phyloP scores from a whole-genome alignment of 1,140 invertebrate genomes.

The Panagrolaimus sp. region DNA sequence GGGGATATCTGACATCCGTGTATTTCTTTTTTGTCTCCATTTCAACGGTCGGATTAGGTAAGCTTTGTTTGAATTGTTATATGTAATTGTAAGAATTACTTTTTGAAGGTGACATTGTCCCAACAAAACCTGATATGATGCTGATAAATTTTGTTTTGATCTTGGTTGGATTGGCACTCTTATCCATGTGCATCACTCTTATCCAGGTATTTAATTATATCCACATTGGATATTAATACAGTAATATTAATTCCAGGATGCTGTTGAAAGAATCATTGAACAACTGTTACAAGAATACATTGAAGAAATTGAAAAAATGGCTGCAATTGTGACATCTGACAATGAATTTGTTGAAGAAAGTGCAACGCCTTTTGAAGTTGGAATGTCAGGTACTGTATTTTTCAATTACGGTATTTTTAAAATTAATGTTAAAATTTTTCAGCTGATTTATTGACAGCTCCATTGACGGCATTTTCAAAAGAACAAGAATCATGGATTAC shows the following conservation, averaged over 20 bases:
- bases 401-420: neutral
- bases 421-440: no score
- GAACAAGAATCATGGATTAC: constrained; percentile 23
- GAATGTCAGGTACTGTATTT: constrained; percentile 43
- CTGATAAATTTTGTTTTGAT: constrained; percentile 56
- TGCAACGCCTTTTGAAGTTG: constrained; percentile 51
- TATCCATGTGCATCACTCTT: constrained; percentile 58
- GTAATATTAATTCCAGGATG: constrained; percentile 27
- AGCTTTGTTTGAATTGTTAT: no score
- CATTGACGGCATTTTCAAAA: constrained; percentile 36
- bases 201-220: constrained; percentile 41
- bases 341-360: constrained; percentile 48
- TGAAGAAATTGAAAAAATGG: constrained; percentile 57
- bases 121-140: constrained; percentile 53
- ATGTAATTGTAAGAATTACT: no score
- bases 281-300: constrained; percentile 54
- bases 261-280: constrained; percentile 47
- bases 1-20: constrained; percentile 53
- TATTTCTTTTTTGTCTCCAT: constrained; percentile 60
- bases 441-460: constrained; percentile 47
- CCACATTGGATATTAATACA: neutral
- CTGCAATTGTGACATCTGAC: constrained; percentile 38
- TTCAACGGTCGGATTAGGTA: constrained; percentile 52
- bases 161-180: constrained; percentile 55
- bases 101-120: constrained; percentile 52